phyloP scores from a whole-genome alignment of 2,888 invertebrate genomes.

The Isoperla grammatica region DNA sequence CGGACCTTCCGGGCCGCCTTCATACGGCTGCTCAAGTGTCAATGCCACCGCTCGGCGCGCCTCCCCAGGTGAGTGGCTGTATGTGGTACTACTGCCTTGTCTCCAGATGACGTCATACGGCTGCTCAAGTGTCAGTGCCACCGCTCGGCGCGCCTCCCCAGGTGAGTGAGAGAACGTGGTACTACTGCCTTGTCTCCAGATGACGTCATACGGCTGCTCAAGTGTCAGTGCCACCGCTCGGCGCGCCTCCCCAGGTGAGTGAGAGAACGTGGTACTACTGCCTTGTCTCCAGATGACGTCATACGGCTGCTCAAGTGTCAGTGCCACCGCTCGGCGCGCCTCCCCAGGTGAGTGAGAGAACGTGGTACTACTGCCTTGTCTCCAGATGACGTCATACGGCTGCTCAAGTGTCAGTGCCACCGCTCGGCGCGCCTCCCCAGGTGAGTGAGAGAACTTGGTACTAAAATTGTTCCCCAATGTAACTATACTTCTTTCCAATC shows the following conservation, averaged over 20 bases:
- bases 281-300: no score
- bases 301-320: slow-evolving; percentile 67
- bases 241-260: slow-evolving; percentile 35
- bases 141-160: slow-evolving; percentile 42
- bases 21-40: slow-evolving; percentile 66
- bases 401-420: slow-evolving; percentile 69
- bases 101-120: slow-evolving; percentile 61
- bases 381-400: no score
- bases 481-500: no score
- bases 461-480: no score
- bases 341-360: slow-evolving; percentile 35
- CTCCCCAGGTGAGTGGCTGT: slow-evolving; percentile 33
- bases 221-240: slow-evolving; percentile 65
- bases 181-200: no score
- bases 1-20: slow-evolving; percentile 83
- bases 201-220: slow-evolving; percentile 66
- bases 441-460: no score
- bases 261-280: no score
- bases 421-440: slow-evolving; percentile 42
- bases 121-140: slow-evolving; percentile 69
- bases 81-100: no score
- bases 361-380: no score
- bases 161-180: slow-evolving; percentile 25
- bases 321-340: slow-evolving; percentile 53
- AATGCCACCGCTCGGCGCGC: slow-evolving; percentile 54